phyloP scores from a whole-genome alignment of 2,113 vertebrate genomes.

The Planiliza haematocheilus region DNA sequence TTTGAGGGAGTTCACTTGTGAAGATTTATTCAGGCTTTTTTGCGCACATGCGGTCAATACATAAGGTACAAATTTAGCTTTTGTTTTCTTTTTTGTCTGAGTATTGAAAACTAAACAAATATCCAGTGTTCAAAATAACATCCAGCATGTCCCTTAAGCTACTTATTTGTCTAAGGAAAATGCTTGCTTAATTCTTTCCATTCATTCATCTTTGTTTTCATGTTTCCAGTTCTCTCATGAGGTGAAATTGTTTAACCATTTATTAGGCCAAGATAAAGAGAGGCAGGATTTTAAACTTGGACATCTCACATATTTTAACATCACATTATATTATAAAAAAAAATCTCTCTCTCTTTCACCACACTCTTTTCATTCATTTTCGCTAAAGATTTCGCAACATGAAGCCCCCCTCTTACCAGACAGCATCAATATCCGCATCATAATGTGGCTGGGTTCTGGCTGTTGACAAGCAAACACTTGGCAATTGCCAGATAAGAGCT shows the following conservation, averaged over 20 bases:
- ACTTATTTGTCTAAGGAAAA: neutral
- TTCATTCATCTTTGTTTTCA: neutral
- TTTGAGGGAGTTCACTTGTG: constrained; percentile 27
- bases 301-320: neutral
- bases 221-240: neutral
- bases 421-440: constrained; percentile 58
- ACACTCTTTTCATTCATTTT: constrained; percentile 8
- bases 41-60: constrained; percentile 5
- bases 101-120: neutral
- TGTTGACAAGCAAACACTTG: constrained; percentile 75
- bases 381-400: constrained; percentile 30
- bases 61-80: neutral
- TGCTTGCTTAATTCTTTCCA: neutral
- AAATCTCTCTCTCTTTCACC: neutral
- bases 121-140: constrained; percentile 8
- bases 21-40: constrained; percentile 2
- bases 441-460: constrained; percentile 50
- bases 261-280: constrained; percentile 9
- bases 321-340: neutral
- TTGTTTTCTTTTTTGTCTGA: neutral
- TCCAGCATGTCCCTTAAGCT: neutral
- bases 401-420: constrained; percentile 17
- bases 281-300: neutral
- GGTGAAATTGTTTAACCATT: constrained; percentile 3
- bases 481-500: constrained; percentile 76